Conservation (phyloP, 1,140 invertebrate genomes). For the Callitettix versicolor region DNA sequence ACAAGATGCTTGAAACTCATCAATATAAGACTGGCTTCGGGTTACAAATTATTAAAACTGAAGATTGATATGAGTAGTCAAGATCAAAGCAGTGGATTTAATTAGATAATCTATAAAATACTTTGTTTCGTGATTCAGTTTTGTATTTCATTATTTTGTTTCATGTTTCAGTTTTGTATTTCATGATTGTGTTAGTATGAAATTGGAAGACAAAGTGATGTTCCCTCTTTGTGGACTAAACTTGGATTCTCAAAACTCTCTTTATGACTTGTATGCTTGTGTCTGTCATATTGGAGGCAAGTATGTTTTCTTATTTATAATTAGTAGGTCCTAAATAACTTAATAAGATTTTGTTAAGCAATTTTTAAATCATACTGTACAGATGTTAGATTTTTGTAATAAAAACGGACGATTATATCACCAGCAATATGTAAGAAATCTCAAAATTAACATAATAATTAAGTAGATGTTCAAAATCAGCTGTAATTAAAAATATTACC, state of each 20-base stretch:
- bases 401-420: too few species aligned
- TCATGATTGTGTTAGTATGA: slow-evolving; percentile 54
- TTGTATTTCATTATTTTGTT: neutral
- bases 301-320: slow-evolving; percentile 15
- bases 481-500: too few species aligned
- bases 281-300: slow-evolving; percentile 62
- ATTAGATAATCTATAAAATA: neutral
- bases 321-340: neutral
- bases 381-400: too few species aligned
- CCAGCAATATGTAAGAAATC: too few species aligned
- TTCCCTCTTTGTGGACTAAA: slow-evolving; percentile 46
- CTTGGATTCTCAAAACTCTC: slow-evolving; percentile 29
- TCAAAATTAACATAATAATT: too few species aligned
- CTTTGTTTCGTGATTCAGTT: slow-evolving; percentile 5
- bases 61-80: too few species aligned
- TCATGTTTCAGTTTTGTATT: slow-evolving; percentile 50
- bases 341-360: slow-evolving; percentile 20
- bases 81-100: too few species aligned
- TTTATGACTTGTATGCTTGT: slow-evolving; percentile 56
- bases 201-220: slow-evolving; percentile 54
- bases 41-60: too few species aligned
- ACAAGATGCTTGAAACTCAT: too few species aligned
- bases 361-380: too few species aligned
- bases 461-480: too few species aligned
- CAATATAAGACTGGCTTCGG: too few species aligned